Evolutionary conservation across 1,140 invertebrate genomes (phyloP), one percentile per base, ranked within the genome.

Genomic region (Panagrolaimus sp.): DNA sequence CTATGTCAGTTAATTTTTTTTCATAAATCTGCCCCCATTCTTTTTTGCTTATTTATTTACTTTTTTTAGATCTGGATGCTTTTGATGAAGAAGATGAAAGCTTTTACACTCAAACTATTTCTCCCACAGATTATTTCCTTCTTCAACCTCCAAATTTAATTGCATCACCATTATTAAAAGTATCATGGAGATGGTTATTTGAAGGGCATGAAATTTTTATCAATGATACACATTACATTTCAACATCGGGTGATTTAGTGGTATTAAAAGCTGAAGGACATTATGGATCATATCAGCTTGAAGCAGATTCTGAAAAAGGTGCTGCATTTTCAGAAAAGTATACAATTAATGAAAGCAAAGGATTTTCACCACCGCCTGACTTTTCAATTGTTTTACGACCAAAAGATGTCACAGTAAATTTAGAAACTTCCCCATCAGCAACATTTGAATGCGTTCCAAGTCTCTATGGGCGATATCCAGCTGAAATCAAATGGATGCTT

Each of bases 11-110:
- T n/a, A n/a, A n/a, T n/a, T n/a, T 16, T 20, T 66, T 51, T 25
- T 16, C 31, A 38, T 57, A 5, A n/a, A n/a, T n/a, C n/a, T n/a
- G n/a, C n/a, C n/a, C n/a, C 27, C 27, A 11, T n/a, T 57, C n/a
- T n/a, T 20, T 20, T 20, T 27, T 20, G 27, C 20, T 57, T 1
- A 23, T 11, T 57, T 57, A 20, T 57, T 57, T 11, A 4, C 13
- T 4, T 31, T 43, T 71, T 71, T 14, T n/a, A 71, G 69, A 71
- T 71, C 43, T 71, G n/a, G 69, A 71, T 14, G 69, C 66, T 20
- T 71, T 71, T 38, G 69, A 71, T 45, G 14, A 71, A 47, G 47
- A 66, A 51, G 57, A 65, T 31, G 69, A 47, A 48, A 45, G 47
- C 13, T 71, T 66, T 61, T 51, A 57, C 7, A 61, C 66, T 16